Conservation (phyloP, 1,140 invertebrate genomes). For the Ceratoteleas bidentatus region DNA sequence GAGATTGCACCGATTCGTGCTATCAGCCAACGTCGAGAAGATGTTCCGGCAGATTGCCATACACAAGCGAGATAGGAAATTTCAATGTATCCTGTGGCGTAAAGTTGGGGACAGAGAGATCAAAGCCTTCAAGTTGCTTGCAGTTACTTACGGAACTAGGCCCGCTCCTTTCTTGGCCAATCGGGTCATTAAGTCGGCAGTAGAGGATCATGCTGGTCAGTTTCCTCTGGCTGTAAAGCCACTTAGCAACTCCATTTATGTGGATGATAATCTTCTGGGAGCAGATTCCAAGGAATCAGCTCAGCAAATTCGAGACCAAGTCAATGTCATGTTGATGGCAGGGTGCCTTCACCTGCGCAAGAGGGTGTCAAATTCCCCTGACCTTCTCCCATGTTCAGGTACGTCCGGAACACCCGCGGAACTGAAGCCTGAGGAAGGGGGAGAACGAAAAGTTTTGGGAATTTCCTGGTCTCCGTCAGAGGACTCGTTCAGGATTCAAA, state of each 20-base stretch:
- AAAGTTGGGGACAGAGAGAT: no score
- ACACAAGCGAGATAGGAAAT: no score
- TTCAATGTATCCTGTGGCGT: slow-evolving; percentile 4
- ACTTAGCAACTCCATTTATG: not conserved
- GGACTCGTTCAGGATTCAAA: not conserved
- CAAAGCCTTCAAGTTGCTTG: not conserved
- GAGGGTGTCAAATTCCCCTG: not conserved
- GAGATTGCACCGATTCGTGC: not conserved
- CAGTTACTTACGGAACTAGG: not conserved
- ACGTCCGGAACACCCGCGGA: not conserved
- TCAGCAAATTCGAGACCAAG: not conserved
- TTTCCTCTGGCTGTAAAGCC: not conserved
- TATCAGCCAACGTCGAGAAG: not conserved
- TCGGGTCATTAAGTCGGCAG: not conserved
- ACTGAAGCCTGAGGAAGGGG: no score
- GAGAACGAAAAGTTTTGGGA: not conserved
- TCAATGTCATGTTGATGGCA: no score
- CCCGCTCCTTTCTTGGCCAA: not conserved
- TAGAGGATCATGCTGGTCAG: not conserved
- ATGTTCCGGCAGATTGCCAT: no score
- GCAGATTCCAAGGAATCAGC: not conserved
- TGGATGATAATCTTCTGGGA: not conserved
- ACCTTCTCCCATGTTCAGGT: not conserved
- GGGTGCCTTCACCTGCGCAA: not conserved
- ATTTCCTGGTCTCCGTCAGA: not conserved